phyloP scores from a whole-genome alignment of 2,113 vertebrate genomes.

The Pelecanus crispus region DNA sequence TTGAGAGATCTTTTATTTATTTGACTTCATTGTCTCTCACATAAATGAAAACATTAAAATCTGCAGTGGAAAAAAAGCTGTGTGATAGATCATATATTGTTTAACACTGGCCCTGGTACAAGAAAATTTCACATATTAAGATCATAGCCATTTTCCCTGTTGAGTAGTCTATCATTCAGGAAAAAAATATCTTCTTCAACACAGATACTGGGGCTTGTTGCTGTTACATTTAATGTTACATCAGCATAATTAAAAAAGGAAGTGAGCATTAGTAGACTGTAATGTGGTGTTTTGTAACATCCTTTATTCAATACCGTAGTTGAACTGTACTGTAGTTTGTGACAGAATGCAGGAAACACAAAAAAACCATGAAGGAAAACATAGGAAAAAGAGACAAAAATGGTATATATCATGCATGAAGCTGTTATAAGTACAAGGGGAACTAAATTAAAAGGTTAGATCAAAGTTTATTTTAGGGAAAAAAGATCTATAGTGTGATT shows the following conservation, averaged over 20 bases:
- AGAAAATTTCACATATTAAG: neutral
- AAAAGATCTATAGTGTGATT: neutral
- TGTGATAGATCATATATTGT: neutral
- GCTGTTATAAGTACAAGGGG: neutral
- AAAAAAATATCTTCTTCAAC: neutral
- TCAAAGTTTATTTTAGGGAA: neutral
- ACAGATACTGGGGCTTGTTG: neutral
- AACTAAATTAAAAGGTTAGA: neutral
- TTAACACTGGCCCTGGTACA: neutral
- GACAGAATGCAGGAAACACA: neutral
- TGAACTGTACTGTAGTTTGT: neutral
- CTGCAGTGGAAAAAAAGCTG: neutral
- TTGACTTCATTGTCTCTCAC: neutral
- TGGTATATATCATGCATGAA: neutral
- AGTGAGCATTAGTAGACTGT: neutral
- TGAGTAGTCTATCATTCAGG: neutral
- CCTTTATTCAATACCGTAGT: neutral
- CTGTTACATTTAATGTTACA: neutral
- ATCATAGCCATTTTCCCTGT: neutral
- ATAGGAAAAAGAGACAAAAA: neutral
- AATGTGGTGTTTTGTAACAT: neutral
- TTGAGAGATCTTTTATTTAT: neutral
- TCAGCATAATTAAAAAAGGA: neutral
- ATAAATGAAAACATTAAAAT: neutral
- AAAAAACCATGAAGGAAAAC: neutral